Base-by-base conservation (phyloP, 1,140 invertebrate species). In the Goniozus legneri region DNA sequence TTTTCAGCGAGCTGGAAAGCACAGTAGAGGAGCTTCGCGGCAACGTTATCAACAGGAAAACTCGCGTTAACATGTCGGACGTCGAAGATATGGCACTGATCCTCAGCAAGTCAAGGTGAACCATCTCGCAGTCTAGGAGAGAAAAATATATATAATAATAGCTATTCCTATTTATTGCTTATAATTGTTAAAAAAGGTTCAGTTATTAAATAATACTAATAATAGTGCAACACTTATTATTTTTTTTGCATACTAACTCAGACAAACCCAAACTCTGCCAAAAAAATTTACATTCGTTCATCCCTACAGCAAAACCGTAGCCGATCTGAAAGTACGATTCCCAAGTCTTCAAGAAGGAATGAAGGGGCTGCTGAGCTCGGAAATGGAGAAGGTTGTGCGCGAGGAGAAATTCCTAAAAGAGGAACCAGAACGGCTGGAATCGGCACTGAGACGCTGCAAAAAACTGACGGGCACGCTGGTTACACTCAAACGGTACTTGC, bases 381-480 rank as follows among this genome's bases (percentile, higher is more conserved):
- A 97, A 78, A 95, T 97, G 92, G 93, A 97, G 62, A 88, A 92
- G 68, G 86, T 96, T 33, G 87, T 95, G 27, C 80, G 86, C 20
- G 93, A 97, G 78, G 93, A 97, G 79, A 96, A 92, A 81, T 96
- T 97, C 79, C 76, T 97, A 22, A 95, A 95, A 73, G 92, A 97
- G 68, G 93, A 97, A 71, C 94, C 95, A 0, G 91, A 95, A 65
- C 80, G 91, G 49, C 70, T 98, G 30, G 95, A 98, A 65, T 89
- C 85, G 54, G 91, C 92, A 32, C 75, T 97, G 40, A 84, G 89
- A 58, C 82, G 93, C 47, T 97, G 95, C 79, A 97, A 97, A 77
- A 97, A 97, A 69, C 76, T 98, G 10, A 97, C 95, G 7, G 92
- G 93, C 47, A 97, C 94, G 30, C 79, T 98, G 52, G 94, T 97